Evolutionary conservation across 1,140 invertebrate genomes (phyloP), one percentile per base, ranked within the genome.

Genomic region (Coptotermes formosanus): DNA sequence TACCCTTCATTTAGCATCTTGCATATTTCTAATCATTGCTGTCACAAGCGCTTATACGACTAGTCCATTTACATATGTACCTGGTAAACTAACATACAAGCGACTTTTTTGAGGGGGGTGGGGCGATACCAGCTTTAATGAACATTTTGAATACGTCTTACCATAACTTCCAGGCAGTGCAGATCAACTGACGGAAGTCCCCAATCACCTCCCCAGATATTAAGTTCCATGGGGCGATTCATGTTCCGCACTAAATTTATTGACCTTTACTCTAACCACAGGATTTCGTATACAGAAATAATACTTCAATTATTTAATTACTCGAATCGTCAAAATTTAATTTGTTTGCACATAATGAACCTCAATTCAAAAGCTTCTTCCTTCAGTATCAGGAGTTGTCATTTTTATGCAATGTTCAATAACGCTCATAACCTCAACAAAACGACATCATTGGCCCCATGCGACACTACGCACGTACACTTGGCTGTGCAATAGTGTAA

Each of bases 201-300:
- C 95, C 95, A 97, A 89, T 97, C 95, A 21, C 96, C 96, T 90
- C 94, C 93, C 94, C 96, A 97, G 88, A 96, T 93, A 91, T 96
- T 93, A 88, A 97, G 90, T 90, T 94, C 92, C 91, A 94, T 92
- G 81, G 86, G 85, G 23, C 83, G 82, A 32, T 86, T 88, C 86
- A 87, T 88, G 43, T 45, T 86, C 82, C 6, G n/a, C 11, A 14
- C 25, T 3, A 45, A 30, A 43, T 43, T 84, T 86, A 12, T 83
- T 86, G 19, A 55, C 52, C 19, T 55, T 55, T 21, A 55, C 52
- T 19, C 52, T 55, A 16, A 16, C 19, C 3, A 16, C 52, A 16
- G 21, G 19, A 19, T 19, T 55, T 55, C 19, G 19, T 16, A 4
- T 2, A 19, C 12, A 16, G 6, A 19, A 55, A 55, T 55, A 55